These are phyloP conservation scores for Ptychochromis oligacanthus DNA, from an alignment of 2,113 vertebrate species.

Conservation along the genomic window DNA sequence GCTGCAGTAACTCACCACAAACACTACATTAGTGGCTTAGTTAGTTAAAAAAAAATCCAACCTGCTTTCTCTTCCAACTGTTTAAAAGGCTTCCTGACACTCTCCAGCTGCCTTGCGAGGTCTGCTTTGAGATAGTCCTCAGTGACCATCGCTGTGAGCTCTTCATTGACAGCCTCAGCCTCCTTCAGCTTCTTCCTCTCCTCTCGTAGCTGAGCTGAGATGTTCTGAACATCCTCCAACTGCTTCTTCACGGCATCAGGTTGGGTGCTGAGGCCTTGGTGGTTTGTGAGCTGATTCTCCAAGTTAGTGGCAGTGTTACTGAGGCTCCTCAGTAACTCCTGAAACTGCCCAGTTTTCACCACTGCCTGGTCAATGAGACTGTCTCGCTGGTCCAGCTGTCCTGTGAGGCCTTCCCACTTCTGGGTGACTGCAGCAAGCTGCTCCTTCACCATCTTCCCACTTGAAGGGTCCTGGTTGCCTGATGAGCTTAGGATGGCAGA, in stretches of 20 bases:
- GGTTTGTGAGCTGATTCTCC: conserved; percentile 84
- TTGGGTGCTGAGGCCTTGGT: conserved; percentile 83
- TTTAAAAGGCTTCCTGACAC: conserved; percentile 88
- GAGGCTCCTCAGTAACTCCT: conserved; percentile 85
- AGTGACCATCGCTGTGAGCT: conserved; percentile 87
- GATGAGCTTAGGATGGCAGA: conserved; percentile 84
- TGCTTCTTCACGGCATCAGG: conserved; percentile 90
- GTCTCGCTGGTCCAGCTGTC: conserved; percentile 87
- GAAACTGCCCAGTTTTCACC: conserved; percentile 89
- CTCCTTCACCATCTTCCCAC: conserved; percentile 84
- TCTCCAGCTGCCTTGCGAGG: conserved; percentile 89
- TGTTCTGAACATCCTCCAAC: conserved; percentile 84
- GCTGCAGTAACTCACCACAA: conserved; percentile 24
- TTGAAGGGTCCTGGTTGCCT: conserved; percentile 78
- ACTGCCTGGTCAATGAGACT: conserved; percentile 88
- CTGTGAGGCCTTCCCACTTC: conserved; percentile 90
- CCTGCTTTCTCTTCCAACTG: conserved; percentile 95
- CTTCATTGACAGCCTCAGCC: conserved; percentile 85
- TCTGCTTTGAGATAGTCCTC: conserved; percentile 96
- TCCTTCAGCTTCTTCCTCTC: conserved; percentile 86
- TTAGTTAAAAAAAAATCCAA: conserved; percentile 73
- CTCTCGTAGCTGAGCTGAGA: conserved; percentile 84
- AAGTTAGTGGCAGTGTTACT: conserved; percentile 81
- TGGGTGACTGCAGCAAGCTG: conserved; percentile 85
- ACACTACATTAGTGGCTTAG: conserved; percentile 19